A percentile compares a stretch with the other conserved stretches of the same genome.
Conservation (phyloP, 2,888 invertebrate genomes). For the Bombylius discolor region DNA sequence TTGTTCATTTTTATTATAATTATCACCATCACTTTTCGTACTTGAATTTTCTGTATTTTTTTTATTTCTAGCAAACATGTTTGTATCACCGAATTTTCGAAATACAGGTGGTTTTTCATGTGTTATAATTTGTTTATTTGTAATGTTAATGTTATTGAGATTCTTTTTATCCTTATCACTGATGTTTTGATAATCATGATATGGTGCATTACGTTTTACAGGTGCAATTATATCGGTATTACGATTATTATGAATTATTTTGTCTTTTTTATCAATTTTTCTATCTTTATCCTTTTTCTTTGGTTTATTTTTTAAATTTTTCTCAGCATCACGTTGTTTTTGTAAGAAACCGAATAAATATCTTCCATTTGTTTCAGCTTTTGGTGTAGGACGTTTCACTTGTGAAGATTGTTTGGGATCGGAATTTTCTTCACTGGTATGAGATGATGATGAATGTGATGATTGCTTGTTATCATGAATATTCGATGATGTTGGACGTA, state of each 20-base stretch:
- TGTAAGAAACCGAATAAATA: slow-evolving; percentile 14
- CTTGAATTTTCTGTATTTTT: slow-evolving; percentile 3
- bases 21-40: not conserved
- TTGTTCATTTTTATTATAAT: not conserved
- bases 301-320: slow-evolving; percentile 12
- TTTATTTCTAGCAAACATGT: slow-evolving; percentile 11
- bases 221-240: slow-evolving; percentile 11
- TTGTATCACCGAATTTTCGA: slow-evolving; percentile 18
- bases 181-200: slow-evolving; percentile 17
- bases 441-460: not conserved
- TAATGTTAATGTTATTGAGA: slow-evolving; percentile 1
- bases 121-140: slow-evolving; percentile 1
- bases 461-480: slow-evolving; percentile 1
- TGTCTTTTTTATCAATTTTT: slow-evolving; percentile 6
- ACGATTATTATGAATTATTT: slow-evolving; percentile 3
- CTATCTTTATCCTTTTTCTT: slow-evolving; percentile 14
- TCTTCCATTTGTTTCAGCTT: slow-evolving; percentile 9
- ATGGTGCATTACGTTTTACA: slow-evolving; percentile 11
- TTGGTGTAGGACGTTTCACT: not conserved
- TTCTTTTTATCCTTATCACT: slow-evolving; percentile 10
- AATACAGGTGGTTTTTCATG: slow-evolving; percentile 8
- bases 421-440: not conserved
- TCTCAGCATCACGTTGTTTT: slow-evolving; percentile 9
- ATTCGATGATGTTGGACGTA: slow-evolving; percentile 7
- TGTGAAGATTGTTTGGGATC: not conserved